Percentiles rank a stretch among this genome's conserved stretches.
These are phyloP conservation scores for Drosophila mauritiana DNA, from an alignment of 1,140 invertebrate genomes.

Conservation along the genomic window DNA sequence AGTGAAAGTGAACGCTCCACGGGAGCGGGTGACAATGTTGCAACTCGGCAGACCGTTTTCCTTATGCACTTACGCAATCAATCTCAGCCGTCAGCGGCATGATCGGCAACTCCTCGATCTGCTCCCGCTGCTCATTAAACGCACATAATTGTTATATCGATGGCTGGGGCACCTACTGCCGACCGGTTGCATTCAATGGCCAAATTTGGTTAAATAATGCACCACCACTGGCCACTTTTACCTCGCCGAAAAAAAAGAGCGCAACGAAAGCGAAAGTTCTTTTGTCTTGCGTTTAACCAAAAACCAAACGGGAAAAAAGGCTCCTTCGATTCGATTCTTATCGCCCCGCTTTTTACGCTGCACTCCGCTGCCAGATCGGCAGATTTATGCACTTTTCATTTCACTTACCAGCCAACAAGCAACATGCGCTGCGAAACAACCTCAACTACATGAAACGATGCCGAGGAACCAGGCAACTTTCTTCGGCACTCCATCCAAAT, in stretches of 20 bases:
- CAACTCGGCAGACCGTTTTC: slow-evolving; percentile 8
- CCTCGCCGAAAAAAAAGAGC: slow-evolving; percentile 44
- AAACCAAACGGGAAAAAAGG: neutral
- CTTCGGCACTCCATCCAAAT: slow-evolving; percentile 54
- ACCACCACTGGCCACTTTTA: slow-evolving; percentile 62
- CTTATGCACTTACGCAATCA: slow-evolving; percentile 52
- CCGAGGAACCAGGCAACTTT: slow-evolving; percentile 60
- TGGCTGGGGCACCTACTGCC: slow-evolving; percentile 21
- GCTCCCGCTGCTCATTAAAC: slow-evolving; percentile 68
- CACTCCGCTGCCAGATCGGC: slow-evolving; percentile 28
- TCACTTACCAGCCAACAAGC: slow-evolving; percentile 65
- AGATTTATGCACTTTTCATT: slow-evolving; percentile 84
- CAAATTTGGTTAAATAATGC: slow-evolving; percentile 80
- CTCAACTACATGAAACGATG: slow-evolving; percentile 61
- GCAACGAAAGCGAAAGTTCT: slow-evolving; percentile 81
- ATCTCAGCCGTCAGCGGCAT: slow-evolving; percentile 69
- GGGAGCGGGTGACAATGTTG: slow-evolving; percentile 68
- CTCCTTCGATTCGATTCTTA: slow-evolving; percentile 68
- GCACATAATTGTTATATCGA: slow-evolving; percentile 74
- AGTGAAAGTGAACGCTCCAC: slow-evolving; percentile 59
- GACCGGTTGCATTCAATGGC: slow-evolving; percentile 80
- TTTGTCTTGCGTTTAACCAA: slow-evolving; percentile 62
- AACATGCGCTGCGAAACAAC: neutral
- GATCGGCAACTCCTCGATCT: slow-evolving; percentile 61
- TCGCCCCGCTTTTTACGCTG: slow-evolving; percentile 34